Base-by-base conservation (phyloP, 2,888 invertebrate species). In the Aphodius sticticus region DNA sequence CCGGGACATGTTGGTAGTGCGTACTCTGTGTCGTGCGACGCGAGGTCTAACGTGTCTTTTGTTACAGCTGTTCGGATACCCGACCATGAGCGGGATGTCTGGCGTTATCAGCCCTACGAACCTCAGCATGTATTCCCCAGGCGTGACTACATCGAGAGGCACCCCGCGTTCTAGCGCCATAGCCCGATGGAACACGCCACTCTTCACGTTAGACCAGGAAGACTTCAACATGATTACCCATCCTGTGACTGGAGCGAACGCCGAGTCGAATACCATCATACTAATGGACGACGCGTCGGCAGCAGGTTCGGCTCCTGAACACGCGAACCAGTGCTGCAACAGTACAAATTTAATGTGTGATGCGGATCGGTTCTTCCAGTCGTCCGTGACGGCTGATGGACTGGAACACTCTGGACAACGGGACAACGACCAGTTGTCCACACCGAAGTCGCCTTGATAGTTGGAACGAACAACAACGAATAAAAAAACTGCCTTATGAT, bases 211-310 rank as follows among this genome's bases (percentile, higher is more conserved):
- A 78, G 98, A 98, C 82, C 89, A 89, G 88, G 98, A 98, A 88
- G 98, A 98, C 90, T 98, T 98, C 90, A 96, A 95, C 88, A 96
- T 98, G 93, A 96, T 97, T 91, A 95, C 97, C 77, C 95, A 92
- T 86, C 92, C 93, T 69, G 92, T 92, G 70, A 90, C 92, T 69
- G 92, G 92, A 74, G 90, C 93, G 76, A 91, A 89, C 86, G 88
- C 90, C 83, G 91, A 91, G 84, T 91, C 92, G 82, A 93, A 93
- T 86, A 93, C 95, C 82, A 94, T 94, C 78, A 92, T 94, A 86
- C 91, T 96, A 83, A 94, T 97, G 90, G 96, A 96, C 88, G 96
- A 96, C 89, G 95, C 86, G 77, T 83, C 86, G 7, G 84, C 86
- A 36, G 83, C 87, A 6, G 83, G 85, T 70, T 82, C 84, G 75